Evolutionary conservation across 2,113 vertebrate genomes (phyloP).

Genomic region (Planiliza haematocheilus): DNA sequence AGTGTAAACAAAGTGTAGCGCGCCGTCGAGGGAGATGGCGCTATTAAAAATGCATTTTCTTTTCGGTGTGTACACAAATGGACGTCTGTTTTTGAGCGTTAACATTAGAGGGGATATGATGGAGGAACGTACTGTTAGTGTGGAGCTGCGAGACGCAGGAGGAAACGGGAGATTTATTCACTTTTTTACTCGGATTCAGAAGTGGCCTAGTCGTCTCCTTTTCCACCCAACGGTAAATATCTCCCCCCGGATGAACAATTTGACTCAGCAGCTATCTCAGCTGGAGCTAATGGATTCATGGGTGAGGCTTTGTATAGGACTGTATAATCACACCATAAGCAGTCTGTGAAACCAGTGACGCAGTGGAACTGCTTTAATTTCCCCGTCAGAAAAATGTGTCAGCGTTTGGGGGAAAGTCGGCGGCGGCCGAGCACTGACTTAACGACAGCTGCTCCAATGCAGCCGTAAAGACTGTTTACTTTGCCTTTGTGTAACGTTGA

Average conservation of each 20-base stretch:
- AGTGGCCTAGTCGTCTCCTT: background rate
- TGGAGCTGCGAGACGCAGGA: too few relatives aligned
- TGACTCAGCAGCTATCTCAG: slow-evolving; percentile 7
- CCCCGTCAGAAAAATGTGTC: background rate
- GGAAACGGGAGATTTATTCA: too few relatives aligned
- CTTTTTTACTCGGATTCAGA: too few relatives aligned
- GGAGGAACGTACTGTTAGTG: too few relatives aligned
- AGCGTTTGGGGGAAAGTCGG: background rate
- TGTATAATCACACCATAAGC: slow-evolving; percentile 13
- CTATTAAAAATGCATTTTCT: too few relatives aligned
- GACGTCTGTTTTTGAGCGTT: too few relatives aligned
- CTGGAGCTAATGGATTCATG: background rate
- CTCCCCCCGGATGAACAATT: background rate
- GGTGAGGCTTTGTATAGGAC: background rate
- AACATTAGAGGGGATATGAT: too few relatives aligned
- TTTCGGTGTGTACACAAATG: too few relatives aligned
- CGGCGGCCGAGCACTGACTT: background rate
- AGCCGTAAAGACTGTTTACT: too few relatives aligned
- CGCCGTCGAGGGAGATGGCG: background rate
- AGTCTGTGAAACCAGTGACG: background rate
- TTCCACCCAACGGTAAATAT: background rate
- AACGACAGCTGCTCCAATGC: background rate
- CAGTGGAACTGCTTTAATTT: background rate
- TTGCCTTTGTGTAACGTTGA: too few relatives aligned
- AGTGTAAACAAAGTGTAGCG: background rate